Percentiles rank a stretch among this genome's conserved stretches.
phyloP scores from a whole-genome alignment of 2,113 vertebrate species.

The Origma solitaria region DNA sequence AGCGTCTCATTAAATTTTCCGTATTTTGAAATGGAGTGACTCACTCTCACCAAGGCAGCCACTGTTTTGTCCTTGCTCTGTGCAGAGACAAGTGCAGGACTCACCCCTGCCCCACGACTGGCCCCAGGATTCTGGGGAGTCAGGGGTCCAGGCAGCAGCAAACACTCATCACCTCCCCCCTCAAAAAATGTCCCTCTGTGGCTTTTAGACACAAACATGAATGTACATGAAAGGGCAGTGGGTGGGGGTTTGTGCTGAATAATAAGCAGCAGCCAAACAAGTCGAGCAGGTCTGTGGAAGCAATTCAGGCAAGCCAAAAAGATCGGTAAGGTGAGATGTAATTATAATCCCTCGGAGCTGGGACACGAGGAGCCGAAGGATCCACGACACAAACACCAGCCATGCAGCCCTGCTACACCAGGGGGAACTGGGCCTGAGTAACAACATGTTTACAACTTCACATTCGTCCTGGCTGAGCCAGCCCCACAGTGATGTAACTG shows the following conservation, averaged over 20 bases:
- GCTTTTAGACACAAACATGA: constrained; percentile 7
- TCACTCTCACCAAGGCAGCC: neutral
- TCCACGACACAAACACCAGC: neutral
- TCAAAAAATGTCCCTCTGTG: constrained; percentile 44
- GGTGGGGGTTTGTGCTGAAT: constrained; percentile 41
- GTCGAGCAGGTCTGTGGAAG: constrained; percentile 57
- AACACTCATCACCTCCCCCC: neutral
- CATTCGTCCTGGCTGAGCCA: neutral
- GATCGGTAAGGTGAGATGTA: constrained; percentile 39
- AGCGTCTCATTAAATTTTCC: constrained; percentile 25
- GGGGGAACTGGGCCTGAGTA: neutral
- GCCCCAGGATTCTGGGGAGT: neutral
- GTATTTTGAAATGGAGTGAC: constrained; percentile 14
- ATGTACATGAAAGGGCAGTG: constrained; percentile 28
- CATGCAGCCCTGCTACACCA: neutral
- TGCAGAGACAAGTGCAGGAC: neutral
- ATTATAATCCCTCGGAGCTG: constrained; percentile 44
- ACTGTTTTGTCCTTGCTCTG: neutral
- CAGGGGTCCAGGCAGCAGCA: neutral
- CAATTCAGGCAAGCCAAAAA: constrained; percentile 33
- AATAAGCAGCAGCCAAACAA: constrained; percentile 55
- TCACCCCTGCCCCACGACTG: neutral
- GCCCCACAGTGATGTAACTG: neutral
- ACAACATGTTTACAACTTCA: constrained; percentile 12
- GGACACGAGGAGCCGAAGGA: neutral